phyloP scores from a whole-genome alignment of 2,113 vertebrate species.

The Himantopus leucocephalus region DNA sequence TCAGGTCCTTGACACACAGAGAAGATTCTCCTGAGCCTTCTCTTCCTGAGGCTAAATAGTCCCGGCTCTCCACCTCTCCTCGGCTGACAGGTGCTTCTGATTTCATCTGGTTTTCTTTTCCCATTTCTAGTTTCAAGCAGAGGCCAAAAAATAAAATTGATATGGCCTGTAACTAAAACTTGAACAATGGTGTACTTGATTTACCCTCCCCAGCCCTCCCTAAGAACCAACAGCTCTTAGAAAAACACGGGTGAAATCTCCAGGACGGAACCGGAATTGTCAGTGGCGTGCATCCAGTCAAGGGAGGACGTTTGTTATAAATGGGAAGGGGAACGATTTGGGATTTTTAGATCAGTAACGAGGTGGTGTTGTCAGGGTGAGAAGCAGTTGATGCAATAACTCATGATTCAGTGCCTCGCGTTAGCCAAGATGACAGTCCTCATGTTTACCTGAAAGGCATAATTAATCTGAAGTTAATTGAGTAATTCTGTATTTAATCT shows the following conservation, averaged over 20 bases:
- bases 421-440: neutral
- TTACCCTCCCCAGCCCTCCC: fast-evolving
- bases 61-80: neutral
- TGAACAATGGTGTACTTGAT: fast-evolving
- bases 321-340: neutral
- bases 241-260: fast-evolving
- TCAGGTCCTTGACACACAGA: fast-evolving
- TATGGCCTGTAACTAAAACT: neutral
- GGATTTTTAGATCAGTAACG: fast-evolving
- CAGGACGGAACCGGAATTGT: neutral
- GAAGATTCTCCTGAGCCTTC: neutral
- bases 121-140: neutral
- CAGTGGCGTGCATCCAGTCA: fast-evolving
- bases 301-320: fast-evolving
- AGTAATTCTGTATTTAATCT: conserved; percentile 39
- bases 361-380: neutral
- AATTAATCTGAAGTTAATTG: conserved; percentile 39
- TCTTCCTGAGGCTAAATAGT: neutral
- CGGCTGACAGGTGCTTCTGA: neutral
- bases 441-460: neutral
- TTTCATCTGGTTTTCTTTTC: neutral
- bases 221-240: neutral
- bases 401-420: neutral
- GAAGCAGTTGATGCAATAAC: neutral
- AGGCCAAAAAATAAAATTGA: neutral